Evolutionary conservation across 2,113 vertebrate species (phyloP).

Genomic region (Anolis carolinensis): DNA sequence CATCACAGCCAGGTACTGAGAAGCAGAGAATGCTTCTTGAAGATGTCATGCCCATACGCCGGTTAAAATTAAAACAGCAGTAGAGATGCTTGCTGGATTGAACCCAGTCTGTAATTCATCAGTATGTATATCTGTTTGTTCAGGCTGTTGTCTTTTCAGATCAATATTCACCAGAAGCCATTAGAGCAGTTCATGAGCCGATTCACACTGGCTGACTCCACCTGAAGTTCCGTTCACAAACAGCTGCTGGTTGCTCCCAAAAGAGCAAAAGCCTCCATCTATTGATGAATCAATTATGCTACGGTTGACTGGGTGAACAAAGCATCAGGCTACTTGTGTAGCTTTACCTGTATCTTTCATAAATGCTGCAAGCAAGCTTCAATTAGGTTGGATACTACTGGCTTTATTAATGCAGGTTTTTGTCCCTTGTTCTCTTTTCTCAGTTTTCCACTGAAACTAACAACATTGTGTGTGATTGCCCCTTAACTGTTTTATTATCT

Average conservation of each 20-base stretch:
- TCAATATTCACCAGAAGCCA: constrained; percentile 7
- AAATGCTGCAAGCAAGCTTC: background rate
- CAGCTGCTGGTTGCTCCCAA: constrained; percentile 13
- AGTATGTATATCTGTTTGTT: background rate
- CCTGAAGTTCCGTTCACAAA: constrained; percentile 32
- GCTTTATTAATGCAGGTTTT: too few relatives aligned
- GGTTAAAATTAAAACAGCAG: too few relatives aligned
- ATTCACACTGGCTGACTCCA: background rate
- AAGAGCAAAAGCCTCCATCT: constrained; percentile 29
- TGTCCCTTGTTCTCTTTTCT: too few relatives aligned
- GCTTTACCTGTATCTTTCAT: background rate
- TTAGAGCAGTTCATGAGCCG: background rate
- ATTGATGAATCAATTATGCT: constrained; percentile 50
- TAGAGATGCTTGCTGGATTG: background rate
- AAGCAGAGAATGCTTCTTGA: too few relatives aligned
- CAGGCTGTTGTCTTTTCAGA: background rate
- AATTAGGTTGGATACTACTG: background rate
- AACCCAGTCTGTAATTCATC: background rate
- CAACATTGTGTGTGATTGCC: too few relatives aligned
- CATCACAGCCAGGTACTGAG: too few relatives aligned
- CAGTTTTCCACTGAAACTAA: too few relatives aligned
- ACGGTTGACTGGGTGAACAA: constrained; percentile 24
- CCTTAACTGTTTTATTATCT: too few relatives aligned
- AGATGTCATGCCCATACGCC: too few relatives aligned
- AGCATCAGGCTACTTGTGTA: background rate